phyloP scores from a whole-genome alignment of 2,113 vertebrate species.

The Brachypteracias leptosomus region DNA sequence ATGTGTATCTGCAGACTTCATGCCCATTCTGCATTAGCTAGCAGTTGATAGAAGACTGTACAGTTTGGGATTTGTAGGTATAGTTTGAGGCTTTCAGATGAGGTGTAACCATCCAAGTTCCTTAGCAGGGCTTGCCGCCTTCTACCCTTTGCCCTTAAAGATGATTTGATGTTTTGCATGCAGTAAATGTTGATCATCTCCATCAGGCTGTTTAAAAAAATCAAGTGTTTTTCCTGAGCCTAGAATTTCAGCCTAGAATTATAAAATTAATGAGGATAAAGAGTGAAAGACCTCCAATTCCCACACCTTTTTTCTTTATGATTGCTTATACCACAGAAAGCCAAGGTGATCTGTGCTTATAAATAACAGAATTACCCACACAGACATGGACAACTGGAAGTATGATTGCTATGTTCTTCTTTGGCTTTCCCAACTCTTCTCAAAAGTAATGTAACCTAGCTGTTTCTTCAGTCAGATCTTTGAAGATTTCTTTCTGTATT shows the following conservation, averaged over 20 bases:
- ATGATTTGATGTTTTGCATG: neutral
- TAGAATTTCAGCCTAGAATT: neutral
- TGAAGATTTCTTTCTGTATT: neutral
- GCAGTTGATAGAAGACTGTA: neutral
- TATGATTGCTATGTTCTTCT: neutral
- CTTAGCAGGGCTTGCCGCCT: neutral
- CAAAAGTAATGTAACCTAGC: neutral
- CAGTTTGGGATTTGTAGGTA: neutral
- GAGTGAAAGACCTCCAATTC: neutral
- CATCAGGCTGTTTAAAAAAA: neutral
- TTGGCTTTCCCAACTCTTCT: neutral
- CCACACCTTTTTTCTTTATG: neutral
- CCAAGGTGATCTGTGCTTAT: neutral
- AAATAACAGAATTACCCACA: neutral
- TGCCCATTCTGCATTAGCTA: rapidly evolving
- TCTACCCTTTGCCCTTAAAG: neutral
- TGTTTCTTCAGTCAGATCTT: neutral
- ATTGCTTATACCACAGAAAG: neutral
- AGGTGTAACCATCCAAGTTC: neutral
- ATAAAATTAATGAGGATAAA: neutral
- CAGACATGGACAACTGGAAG: neutral
- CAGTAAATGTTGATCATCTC: neutral
- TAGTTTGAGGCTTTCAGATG: neutral
- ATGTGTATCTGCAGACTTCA: neutral
- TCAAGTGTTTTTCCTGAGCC: neutral